A percentile compares a stretch with the other conserved stretches of the same genome.
Evolutionary conservation across 2,888 invertebrate species (phyloP).

Genomic region (Pristionchus japonicus): DNA sequence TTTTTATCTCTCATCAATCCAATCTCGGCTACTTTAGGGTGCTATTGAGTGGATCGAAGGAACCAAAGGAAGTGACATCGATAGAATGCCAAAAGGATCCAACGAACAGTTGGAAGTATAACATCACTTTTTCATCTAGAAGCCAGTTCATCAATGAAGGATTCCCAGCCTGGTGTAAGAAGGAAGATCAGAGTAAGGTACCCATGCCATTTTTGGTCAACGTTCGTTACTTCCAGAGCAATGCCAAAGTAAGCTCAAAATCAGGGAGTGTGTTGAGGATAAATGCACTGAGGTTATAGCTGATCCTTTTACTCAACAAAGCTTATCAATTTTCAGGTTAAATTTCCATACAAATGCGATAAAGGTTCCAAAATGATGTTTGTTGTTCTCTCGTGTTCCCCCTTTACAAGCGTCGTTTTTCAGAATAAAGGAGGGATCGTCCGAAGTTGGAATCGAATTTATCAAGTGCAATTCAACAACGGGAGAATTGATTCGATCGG

Average conservation of each 20-base stretch:
- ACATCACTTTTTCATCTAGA: not conserved
- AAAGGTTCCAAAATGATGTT: not conserved
- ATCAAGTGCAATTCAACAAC: not conserved
- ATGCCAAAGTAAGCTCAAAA: not conserved
- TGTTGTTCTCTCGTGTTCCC: not conserved
- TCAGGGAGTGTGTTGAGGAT: not conserved
- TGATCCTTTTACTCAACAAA: not conserved
- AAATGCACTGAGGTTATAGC: not conserved
- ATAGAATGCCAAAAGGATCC: not conserved
- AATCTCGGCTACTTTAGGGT: too few species aligned
- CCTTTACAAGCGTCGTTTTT: not conserved
- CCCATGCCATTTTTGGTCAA: too few species aligned
- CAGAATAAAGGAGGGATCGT: not conserved
- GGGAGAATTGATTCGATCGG: not conserved
- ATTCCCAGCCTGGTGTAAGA: not conserved
- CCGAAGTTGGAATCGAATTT: not conserved
- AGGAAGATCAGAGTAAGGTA: not conserved
- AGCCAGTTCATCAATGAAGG: not conserved
- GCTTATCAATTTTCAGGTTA: not conserved
- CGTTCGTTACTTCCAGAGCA: not conserved
- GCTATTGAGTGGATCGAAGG: not conserved
- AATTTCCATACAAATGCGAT: not conserved
- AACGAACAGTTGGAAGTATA: not conserved
- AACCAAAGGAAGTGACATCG: not conserved
- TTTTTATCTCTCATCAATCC: too few species aligned